Base-by-base conservation (phyloP, 2,888 invertebrate genomes). In the Microctonus hyperodae region DNA sequence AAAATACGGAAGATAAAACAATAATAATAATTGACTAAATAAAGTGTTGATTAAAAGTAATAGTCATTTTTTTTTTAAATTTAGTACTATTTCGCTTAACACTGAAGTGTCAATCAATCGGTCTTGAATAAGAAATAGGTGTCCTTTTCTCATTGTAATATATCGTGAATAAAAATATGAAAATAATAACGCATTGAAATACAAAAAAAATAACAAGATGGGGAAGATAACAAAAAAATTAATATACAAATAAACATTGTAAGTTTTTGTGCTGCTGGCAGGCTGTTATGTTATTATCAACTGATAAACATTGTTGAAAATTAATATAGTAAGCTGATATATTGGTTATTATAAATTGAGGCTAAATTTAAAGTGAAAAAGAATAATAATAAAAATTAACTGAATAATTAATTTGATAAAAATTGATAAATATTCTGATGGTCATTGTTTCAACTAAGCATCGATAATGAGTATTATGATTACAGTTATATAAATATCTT, bases 261-360 rank as follows among this genome's bases (percentile, higher is more conserved):
- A 63, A 79, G 74, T 77, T 75, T 75, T 80, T 76, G 76, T 78
- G 79, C 83, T 83, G 83, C 82, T 83, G 83, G 83, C 83, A 82
- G 81, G 79, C 81, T 83, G 82, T 83, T 83, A 79, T 76, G 81
- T 83, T 82, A 78, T 79, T 79, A 83, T 79, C 80, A 79, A 79
- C 76, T 35, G 74, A 81, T 80, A 79, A 76, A 79, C 76, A 76
- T 82, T 83, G 83, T 83, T 83, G 77, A 83, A 77, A 74, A 79
- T 78, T 78, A 79, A 75, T 77, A 82, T 74, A 76, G 75, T 81
- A 81, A 78, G 76, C 80, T 80, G 79, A 77, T 79, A 78, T 78
- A 81, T 78, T 76, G 69, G 73, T 74, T 74, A 75, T 75, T 75
- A 72, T 71, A 70, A 69, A 70, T 66, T 66, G 50, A 62, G 62